phyloP scores from a whole-genome alignment of 2,113 vertebrate species.

The Aphyosemion australe region DNA sequence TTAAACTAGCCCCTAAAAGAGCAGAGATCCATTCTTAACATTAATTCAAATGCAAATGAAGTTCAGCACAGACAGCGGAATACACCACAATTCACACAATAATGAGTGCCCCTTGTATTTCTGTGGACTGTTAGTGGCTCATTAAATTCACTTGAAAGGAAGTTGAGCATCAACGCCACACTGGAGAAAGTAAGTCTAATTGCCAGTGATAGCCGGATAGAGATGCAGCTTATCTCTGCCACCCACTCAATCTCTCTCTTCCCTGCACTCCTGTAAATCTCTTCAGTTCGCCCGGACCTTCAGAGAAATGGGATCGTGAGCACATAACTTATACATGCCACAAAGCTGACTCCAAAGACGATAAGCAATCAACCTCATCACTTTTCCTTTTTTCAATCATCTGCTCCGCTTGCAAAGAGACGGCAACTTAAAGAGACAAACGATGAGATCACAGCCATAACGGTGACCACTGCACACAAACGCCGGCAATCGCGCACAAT shows the following conservation, averaged over 20 bases:
- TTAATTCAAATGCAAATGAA: slow-evolving; percentile 14
- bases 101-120: slow-evolving; percentile 33
- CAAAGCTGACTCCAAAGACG: slow-evolving; percentile 41
- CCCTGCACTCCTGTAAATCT: slow-evolving; percentile 25
- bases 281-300: slow-evolving; percentile 41
- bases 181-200: slow-evolving; percentile 47
- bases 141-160: slow-evolving; percentile 57
- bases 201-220: slow-evolving; percentile 52
- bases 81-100: slow-evolving; percentile 19
- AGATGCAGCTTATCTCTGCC: slow-evolving; percentile 51
- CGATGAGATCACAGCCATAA: slow-evolving; percentile 40
- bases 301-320: slow-evolving; percentile 32
- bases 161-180: slow-evolving; percentile 44
- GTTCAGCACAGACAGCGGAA: slow-evolving; percentile 8
- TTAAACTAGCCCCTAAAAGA: slow-evolving; percentile 21
- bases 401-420: slow-evolving; percentile 27
- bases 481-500: slow-evolving; percentile 16
- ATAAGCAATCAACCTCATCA: slow-evolving; percentile 39
- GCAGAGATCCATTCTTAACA: slow-evolving; percentile 4
- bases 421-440: slow-evolving; percentile 45
- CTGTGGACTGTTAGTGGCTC: slow-evolving; percentile 39
- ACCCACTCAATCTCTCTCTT: slow-evolving; percentile 52
- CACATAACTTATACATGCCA: slow-evolving; percentile 9
- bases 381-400: slow-evolving; percentile 1
- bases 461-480: slow-evolving; percentile 2